A percentile compares a stretch with the other conserved stretches of the same genome.
Conservation (phyloP, 1,140 invertebrate genomes). For the Drosophila mojavensis region DNA sequence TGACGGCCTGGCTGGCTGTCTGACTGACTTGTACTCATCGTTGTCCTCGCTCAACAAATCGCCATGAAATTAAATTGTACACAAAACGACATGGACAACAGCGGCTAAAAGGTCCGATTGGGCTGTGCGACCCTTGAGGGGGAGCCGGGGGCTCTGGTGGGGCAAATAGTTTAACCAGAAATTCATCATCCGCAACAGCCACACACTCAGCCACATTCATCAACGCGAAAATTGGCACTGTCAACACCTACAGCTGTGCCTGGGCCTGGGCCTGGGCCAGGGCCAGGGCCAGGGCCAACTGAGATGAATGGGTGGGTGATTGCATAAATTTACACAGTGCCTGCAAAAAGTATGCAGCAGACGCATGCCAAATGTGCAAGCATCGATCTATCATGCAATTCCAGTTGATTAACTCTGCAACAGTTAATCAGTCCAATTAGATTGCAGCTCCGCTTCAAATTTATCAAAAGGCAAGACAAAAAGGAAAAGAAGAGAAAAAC, state of each 20-base stretch:
- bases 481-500: no score
- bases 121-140: no score
- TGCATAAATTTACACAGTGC: conserved; percentile 11
- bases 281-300: background rate
- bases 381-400: conserved; percentile 11
- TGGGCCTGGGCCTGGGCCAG: no score
- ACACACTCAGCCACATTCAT: conserved; percentile 43
- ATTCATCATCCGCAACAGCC: conserved; percentile 70
- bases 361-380: conserved; percentile 3
- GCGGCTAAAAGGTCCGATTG: background rate
- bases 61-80: conserved; percentile 78
- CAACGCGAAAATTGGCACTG: conserved; percentile 66
- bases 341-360: conserved; percentile 20
- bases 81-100: conserved; percentile 48
- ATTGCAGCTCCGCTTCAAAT: background rate
- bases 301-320: background rate
- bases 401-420: conserved; percentile 7
- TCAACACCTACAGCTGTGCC: conserved; percentile 57
- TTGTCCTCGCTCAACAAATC: conserved; percentile 58
- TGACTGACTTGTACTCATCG: conserved; percentile 12
- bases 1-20: background rate
- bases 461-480: no score
- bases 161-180: conserved; percentile 78
- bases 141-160: conserved; percentile 9
- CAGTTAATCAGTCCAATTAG: conserved; percentile 14